A percentile compares a stretch with the other conserved stretches of the same genome.
phyloP scores from a whole-genome alignment of 2,797 vertebrate species.

The Odontamblyopus lacepedii region DNA sequence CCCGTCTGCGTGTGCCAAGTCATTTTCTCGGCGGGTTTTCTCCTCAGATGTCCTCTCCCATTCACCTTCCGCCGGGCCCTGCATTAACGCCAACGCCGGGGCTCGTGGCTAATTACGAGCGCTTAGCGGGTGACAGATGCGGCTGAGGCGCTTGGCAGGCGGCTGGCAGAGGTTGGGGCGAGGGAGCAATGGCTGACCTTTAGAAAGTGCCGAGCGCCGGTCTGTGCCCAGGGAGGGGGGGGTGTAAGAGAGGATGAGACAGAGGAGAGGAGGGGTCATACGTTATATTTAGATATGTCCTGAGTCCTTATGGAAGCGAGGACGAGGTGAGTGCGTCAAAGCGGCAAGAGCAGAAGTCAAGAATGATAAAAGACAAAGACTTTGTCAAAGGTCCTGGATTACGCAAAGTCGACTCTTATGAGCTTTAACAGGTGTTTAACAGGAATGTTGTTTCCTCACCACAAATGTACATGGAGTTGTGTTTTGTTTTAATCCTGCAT shows the following conservation, averaged over 20 bases:
- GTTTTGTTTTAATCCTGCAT: too few species aligned
- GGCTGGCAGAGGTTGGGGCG: conserved; percentile 28
- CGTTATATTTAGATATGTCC: conserved; percentile 61
- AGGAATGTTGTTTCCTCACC: too few species aligned
- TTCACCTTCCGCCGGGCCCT: conserved; percentile 22
- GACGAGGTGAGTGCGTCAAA: conserved; percentile 47
- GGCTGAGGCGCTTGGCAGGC: conserved; percentile 44
- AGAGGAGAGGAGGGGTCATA: conserved; percentile 36
- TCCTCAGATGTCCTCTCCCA: conserved; percentile 1
- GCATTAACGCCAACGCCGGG: conserved; percentile 1
- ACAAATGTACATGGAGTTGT: too few species aligned
- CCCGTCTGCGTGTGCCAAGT: conserved; percentile 55
- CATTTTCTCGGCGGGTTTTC: conserved; percentile 55
- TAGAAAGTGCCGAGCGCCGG: conserved; percentile 38
- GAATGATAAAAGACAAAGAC: too few species aligned
- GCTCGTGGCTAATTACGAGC: conserved; percentile 51
- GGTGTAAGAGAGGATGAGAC: conserved; percentile 1
- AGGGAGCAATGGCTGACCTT: conserved; percentile 60
- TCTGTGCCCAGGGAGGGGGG: conserved; percentile 35
- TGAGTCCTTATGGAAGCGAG: conserved; percentile 23
- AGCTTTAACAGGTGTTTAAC: too few species aligned
- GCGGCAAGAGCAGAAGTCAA: background rate
- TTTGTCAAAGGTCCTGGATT: too few species aligned
- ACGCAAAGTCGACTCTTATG: too few species aligned
- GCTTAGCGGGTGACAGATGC: conserved; percentile 60